Percentiles rank a stretch among this genome's conserved stretches.
These are phyloP conservation scores for Petaurus breviceps DNA, from an alignment of 2,113 vertebrate species.

Conservation along the genomic window DNA sequence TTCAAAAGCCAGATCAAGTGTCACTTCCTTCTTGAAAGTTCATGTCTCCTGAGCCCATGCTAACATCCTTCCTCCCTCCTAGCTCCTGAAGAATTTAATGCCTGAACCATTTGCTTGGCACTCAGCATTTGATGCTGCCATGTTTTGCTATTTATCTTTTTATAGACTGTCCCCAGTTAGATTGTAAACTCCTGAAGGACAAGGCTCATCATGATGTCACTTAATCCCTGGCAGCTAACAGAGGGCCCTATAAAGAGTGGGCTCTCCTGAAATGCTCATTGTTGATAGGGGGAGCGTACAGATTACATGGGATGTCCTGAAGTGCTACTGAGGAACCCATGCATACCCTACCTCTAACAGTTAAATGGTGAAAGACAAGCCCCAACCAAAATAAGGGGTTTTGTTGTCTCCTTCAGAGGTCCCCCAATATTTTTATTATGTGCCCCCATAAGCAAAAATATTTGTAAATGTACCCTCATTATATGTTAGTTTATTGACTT, in stretches of 20 bases:
- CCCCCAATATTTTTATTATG: neutral
- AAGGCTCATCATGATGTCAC: too few relatives aligned
- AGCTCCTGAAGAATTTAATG: accelerated
- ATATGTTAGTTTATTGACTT: neutral
- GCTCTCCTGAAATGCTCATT: neutral
- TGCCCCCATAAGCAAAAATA: neutral
- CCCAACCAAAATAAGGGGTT: neutral
- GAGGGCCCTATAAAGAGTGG: neutral
- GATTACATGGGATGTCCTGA: too few relatives aligned
- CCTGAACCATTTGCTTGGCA: neutral
- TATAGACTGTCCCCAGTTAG: neutral
- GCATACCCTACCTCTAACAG: neutral
- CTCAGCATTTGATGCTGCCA: neutral
- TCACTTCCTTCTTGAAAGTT: neutral
- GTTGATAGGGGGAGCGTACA: neutral
- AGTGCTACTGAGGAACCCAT: too few relatives aligned
- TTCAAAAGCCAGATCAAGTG: neutral
- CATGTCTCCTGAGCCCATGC: neutral
- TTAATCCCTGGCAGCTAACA: too few relatives aligned
- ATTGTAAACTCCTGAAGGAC: too few relatives aligned
- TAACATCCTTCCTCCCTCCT: neutral
- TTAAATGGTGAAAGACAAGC: neutral
- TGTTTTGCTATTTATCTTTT: neutral
- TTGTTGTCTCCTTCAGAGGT: neutral
- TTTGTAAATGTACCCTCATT: neutral